These are phyloP conservation scores for Nycticryphes semicollaris DNA, from an alignment of 2,113 vertebrate species.

Conservation along the genomic window DNA sequence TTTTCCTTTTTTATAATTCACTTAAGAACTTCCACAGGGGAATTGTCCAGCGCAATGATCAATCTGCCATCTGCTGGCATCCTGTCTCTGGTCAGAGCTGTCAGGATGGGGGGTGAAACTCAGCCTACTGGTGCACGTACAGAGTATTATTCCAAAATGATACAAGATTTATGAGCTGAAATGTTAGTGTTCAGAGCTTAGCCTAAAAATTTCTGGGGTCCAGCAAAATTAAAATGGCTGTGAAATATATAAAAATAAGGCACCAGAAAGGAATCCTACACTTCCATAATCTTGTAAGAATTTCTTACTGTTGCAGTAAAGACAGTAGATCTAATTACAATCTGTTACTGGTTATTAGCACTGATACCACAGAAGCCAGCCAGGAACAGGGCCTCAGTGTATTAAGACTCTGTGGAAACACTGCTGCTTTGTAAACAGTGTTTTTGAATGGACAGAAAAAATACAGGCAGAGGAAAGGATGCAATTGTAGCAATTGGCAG, in stretches of 20 bases:
- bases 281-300: background rate
- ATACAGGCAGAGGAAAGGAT: background rate
- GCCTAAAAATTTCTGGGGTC: background rate
- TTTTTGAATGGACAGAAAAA: background rate
- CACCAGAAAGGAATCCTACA: background rate
- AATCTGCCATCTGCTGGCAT: conserved; percentile 12
- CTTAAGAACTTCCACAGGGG: background rate
- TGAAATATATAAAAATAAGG: background rate
- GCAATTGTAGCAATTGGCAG: background rate
- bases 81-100: background rate
- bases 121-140: background rate
- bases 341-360: background rate
- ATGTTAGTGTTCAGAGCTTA: background rate
- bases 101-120: background rate
- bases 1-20: background rate
- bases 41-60: background rate
- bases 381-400: background rate
- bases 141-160: background rate
- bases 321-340: background rate
- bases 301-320: background rate
- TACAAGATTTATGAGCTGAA: background rate
- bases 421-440: background rate
- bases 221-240: background rate
- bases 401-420: background rate
- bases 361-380: background rate